These are phyloP conservation scores for Danio kyathit DNA, from an alignment of 2,797 vertebrate species.

Conservation along the genomic window DNA sequence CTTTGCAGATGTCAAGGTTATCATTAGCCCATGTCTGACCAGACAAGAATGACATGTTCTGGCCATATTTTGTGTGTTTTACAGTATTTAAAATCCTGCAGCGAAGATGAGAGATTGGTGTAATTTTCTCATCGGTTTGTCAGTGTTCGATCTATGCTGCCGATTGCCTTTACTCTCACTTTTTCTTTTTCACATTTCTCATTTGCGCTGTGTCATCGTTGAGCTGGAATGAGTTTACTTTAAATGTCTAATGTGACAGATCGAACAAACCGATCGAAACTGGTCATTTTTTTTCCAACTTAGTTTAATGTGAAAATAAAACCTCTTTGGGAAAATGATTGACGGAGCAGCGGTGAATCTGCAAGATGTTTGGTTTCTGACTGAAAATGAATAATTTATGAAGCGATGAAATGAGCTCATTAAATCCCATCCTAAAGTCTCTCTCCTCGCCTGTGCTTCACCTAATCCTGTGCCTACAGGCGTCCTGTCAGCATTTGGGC, in stretches of 20 bases:
- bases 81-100: slow-evolving; percentile 20
- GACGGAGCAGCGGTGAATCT: background rate
- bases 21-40: slow-evolving; percentile 9
- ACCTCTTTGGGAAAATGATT: background rate
- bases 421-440: background rate
- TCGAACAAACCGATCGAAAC: slow-evolving; percentile 8
- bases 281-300: background rate
- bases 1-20: background rate
- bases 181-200: slow-evolving; percentile 40
- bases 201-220: slow-evolving; percentile 24
- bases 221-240: slow-evolving; percentile 25
- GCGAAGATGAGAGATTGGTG: slow-evolving; percentile 27
- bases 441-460: background rate
- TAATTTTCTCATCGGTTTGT: slow-evolving; percentile 52
- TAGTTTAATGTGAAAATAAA: background rate
- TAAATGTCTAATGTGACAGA: background rate
- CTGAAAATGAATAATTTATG: background rate
- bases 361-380: background rate
- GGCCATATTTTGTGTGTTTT: slow-evolving; percentile 22
- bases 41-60: background rate
- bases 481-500: background rate
- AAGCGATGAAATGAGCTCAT: background rate
- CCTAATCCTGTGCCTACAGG: slow-evolving; percentile 17
- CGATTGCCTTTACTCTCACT: slow-evolving; percentile 25
- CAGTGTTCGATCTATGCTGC: slow-evolving; percentile 57